phyloP scores from a whole-genome alignment of 2,113 vertebrate species.

The Pseudolaguvia tuberculata region DNA sequence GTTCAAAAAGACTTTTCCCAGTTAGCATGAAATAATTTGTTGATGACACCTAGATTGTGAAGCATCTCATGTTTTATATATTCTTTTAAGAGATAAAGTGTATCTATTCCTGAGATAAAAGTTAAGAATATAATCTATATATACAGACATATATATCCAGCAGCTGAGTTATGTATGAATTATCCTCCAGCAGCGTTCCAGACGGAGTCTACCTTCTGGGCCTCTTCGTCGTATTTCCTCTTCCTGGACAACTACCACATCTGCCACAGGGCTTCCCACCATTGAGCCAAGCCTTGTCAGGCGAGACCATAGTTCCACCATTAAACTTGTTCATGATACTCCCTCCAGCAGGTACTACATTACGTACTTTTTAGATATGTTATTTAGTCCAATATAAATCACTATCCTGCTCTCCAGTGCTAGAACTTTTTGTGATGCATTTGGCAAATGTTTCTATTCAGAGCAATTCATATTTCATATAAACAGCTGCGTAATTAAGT shows the following conservation, averaged over 20 bases:
- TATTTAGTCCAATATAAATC: not conserved
- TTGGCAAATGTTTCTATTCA: no score
- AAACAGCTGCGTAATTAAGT: no score
- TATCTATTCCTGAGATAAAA: no score
- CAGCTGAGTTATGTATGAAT: not conserved
- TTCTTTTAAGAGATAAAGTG: not conserved
- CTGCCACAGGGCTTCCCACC: constrained; percentile 92
- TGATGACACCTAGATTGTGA: not conserved
- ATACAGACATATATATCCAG: not conserved
- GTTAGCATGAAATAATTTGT: no score
- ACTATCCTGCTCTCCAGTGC: not conserved
- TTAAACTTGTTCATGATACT: constrained; percentile 80
- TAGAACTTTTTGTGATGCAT: not conserved
- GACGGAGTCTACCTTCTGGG: constrained; percentile 84
- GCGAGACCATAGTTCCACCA: constrained; percentile 85
- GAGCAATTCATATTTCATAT: no score
- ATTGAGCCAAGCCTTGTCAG: constrained; percentile 88
- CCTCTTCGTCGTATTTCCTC: constrained; percentile 88
- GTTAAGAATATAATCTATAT: no score
- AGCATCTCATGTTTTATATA: not conserved
- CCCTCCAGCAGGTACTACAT: constrained; percentile 75
- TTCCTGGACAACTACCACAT: constrained; percentile 97
- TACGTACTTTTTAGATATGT: not conserved
- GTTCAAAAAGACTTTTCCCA: no score
- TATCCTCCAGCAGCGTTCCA: constrained; percentile 74